Conservation (phyloP, 2,797 vertebrate genomes). For the Sebastes itinus region DNA sequence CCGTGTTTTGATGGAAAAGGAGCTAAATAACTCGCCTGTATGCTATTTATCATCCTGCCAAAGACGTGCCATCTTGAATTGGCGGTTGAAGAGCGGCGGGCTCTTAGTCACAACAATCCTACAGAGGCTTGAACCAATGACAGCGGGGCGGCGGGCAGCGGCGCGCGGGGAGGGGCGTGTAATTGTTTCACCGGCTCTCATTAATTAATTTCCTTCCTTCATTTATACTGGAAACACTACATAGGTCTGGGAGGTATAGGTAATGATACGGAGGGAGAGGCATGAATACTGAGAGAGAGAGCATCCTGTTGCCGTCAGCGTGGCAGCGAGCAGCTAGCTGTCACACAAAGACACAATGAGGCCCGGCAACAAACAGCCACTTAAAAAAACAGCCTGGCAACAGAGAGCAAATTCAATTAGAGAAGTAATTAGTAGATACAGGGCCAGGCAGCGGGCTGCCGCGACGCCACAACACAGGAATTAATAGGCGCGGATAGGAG, state of each 20-base stretch:
- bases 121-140: conserved; percentile 59
- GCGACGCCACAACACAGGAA: conserved; percentile 97
- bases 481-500: conserved; percentile 98
- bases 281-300: conserved; percentile 50
- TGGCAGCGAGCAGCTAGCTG: conserved; percentile 75
- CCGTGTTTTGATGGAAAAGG: conserved; percentile 8
- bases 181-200: conserved; percentile 95
- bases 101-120: conserved; percentile 62
- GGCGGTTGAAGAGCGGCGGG: conserved; percentile 24
- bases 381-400: conserved; percentile 99
- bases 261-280: conserved; percentile 63
- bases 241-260: conserved; percentile 74
- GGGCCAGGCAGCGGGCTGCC: conserved; percentile 97
- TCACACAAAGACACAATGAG: conserved; percentile 99
- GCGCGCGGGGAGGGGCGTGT: conserved; percentile 51
- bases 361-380: conserved; percentile 96
- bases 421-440: conserved; percentile 99
- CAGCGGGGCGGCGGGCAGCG: conserved; percentile 31
- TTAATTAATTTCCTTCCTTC: conserved; percentile 94
- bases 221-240: conserved; percentile 64
- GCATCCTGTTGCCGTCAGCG: conserved; percentile 60
- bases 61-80: conserved; percentile 36
- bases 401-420: conserved; percentile 99
- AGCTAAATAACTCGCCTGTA: conserved; percentile 30
- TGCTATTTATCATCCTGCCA: conserved; percentile 49